Percentiles rank a stretch among this genome's conserved stretches.
phyloP scores from a whole-genome alignment of 2,888 invertebrate species.

The Holacanthella duospinosa region DNA sequence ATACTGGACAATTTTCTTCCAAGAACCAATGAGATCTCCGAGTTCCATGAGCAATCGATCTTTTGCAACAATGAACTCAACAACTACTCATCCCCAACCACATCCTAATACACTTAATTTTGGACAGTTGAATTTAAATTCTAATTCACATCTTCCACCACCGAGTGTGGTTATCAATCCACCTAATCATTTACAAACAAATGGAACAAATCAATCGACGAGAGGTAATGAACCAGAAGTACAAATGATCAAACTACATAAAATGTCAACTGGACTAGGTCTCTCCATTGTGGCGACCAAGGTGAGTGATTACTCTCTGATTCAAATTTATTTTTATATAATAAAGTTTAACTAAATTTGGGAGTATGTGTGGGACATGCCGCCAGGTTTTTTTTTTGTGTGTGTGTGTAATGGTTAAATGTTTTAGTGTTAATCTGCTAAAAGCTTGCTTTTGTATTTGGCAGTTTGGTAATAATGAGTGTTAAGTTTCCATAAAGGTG shows the following conservation, averaged over 20 bases:
- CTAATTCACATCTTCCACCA: neutral
- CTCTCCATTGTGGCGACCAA: constrained; percentile 97
- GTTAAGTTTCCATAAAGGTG: too few species aligned
- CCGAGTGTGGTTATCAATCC: neutral
- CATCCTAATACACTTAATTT: constrained; percentile 11
- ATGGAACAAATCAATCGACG: neutral
- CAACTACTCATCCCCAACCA: neutral
- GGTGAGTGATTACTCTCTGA: constrained; percentile 47
- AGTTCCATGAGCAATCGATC: constrained; percentile 55
- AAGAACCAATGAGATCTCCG: constrained; percentile 42
- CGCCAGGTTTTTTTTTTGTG: neutral
- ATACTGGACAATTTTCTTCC: constrained; percentile 74
- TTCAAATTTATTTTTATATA: constrained; percentile 6
- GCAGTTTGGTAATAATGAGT: neutral
- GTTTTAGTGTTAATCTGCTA: too few species aligned
- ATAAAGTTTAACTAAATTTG: too few species aligned
- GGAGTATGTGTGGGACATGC: constrained; percentile 9
- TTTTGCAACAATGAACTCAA: constrained; percentile 24
- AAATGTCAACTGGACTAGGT: constrained; percentile 94
- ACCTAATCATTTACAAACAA: neutral
- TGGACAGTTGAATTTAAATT: neutral
- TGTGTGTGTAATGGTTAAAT: too few species aligned
- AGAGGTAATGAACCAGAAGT: constrained; percentile 52
- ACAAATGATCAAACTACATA: constrained; percentile 77
- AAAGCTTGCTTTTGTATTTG: too few species aligned